A percentile compares a stretch with the other conserved stretches of the same genome.
Conservation (phyloP, 2,797 vertebrate genomes). For the Clangula hyemalis region DNA sequence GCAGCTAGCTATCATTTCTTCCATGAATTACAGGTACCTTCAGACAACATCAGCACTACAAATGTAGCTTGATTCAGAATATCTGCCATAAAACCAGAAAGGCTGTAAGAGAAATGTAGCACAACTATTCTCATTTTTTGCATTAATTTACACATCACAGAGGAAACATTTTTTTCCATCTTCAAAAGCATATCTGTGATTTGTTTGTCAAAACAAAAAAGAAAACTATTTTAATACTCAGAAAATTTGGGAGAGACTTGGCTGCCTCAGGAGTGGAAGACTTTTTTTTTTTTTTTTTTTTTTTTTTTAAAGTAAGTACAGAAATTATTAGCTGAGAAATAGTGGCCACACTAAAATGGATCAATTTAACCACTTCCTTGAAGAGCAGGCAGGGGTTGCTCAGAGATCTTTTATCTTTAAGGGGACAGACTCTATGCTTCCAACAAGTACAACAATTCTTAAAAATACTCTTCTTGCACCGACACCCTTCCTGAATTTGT, state of each 20-base stretch:
- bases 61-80: not conserved
- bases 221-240: not conserved
- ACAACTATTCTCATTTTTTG: not conserved
- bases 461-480: not conserved
- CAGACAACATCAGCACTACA: not conserved
- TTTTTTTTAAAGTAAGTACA: not conserved
- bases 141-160: slow-evolving; percentile 29
- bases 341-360: not conserved
- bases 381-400: not conserved
- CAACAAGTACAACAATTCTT: not conserved
- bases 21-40: not conserved
- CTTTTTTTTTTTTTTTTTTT: not conserved
- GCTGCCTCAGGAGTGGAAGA: not conserved
- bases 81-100: not conserved
- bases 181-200: not conserved
- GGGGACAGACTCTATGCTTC: not conserved
- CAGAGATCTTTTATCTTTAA: not conserved
- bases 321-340: not conserved
- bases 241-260: not conserved
- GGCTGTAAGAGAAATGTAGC: not conserved
- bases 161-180: not conserved
- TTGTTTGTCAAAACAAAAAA: not conserved
- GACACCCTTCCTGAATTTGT: not conserved
- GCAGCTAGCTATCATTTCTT: not conserved
- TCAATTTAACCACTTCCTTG: not conserved